phyloP scores from a whole-genome alignment of 2,797 vertebrate species.

The Dendrocincla tyrannina region DNA sequence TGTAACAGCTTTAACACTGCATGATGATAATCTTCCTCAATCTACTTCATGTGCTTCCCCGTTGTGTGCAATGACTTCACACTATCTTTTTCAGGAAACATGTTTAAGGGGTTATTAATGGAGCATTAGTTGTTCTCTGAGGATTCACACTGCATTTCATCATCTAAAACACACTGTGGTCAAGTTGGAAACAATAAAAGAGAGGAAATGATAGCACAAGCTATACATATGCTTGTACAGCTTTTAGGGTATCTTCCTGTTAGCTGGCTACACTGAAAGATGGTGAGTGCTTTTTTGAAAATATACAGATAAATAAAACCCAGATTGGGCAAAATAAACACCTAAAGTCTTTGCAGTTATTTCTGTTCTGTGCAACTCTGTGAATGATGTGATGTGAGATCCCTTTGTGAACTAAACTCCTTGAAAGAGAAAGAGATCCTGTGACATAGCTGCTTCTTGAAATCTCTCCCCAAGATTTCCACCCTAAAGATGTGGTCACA shows the following conservation, averaged over 20 bases:
- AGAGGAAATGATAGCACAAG: background rate
- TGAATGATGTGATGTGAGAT: background rate
- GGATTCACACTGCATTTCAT: background rate
- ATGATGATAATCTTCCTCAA: background rate
- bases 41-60: background rate
- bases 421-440: background rate
- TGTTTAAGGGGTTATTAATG: background rate
- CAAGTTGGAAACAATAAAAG: background rate
- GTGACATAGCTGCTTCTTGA: background rate
- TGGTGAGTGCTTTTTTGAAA: background rate
- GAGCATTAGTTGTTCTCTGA: background rate
- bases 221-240: background rate
- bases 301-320: background rate
- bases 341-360: background rate
- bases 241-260: background rate
- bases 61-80: background rate
- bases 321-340: background rate
- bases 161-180: background rate
- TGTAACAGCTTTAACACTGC: background rate
- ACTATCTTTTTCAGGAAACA: background rate
- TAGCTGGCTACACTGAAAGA: background rate
- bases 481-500: background rate
- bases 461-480: fast-evolving
- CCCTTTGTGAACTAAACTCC: background rate
- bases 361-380: background rate